Percentiles rank a stretch among this genome's conserved stretches.
Evolutionary conservation across 2,888 invertebrate genomes (phyloP).

Genomic region (Philopedon plagiatum): DNA sequence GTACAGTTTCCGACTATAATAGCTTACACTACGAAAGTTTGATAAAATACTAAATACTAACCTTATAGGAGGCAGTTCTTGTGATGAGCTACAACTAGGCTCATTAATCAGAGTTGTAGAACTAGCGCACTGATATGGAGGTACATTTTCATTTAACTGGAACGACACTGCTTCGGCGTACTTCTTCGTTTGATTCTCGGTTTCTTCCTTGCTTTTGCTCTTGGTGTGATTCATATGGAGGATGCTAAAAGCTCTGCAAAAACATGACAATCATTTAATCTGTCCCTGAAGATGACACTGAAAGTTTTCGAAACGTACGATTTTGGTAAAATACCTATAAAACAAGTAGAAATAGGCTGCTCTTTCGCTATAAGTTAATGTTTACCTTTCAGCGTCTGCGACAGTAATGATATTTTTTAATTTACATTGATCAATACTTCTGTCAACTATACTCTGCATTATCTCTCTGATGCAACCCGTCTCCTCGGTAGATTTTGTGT

Average conservation of each 20-base stretch:
- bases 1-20: too few species aligned
- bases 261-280: too few species aligned
- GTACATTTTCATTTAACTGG: constrained; percentile 8
- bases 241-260: constrained; percentile 67
- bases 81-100: constrained; percentile 31
- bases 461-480: constrained; percentile 62
- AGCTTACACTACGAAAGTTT: too few species aligned
- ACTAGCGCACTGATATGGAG: not conserved
- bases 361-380: too few species aligned
- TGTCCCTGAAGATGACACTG: too few species aligned
- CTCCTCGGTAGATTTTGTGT: constrained; percentile 57
- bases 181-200: constrained; percentile 14
- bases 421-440: constrained; percentile 69
- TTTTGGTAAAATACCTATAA: too few species aligned
- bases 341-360: too few species aligned
- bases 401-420: constrained; percentile 68
- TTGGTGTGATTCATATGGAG: constrained; percentile 67
- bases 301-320: too few species aligned
- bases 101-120: constrained; percentile 11
- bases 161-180: constrained; percentile 2
- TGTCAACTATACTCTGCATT: constrained; percentile 67
- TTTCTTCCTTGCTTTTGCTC: constrained; percentile 64
- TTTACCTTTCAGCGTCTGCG: constrained; percentile 67
- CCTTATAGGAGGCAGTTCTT: constrained; percentile 21
- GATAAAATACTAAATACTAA: too few species aligned